These are phyloP conservation scores for Crotophaga sulcirostris DNA, from an alignment of 2,113 vertebrate species.

Conservation along the genomic window DNA sequence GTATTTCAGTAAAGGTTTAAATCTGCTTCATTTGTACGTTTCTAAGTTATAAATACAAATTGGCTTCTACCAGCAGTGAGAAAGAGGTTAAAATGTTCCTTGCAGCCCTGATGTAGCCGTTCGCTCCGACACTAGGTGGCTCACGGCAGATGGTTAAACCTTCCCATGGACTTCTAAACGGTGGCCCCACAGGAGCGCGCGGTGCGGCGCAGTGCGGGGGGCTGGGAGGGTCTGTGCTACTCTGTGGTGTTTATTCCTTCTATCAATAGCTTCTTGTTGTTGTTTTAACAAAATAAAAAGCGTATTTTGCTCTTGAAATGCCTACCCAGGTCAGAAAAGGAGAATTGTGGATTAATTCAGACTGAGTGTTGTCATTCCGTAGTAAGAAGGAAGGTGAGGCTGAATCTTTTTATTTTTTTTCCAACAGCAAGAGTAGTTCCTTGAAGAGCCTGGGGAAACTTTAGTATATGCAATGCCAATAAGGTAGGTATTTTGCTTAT, in stretches of 20 bases:
- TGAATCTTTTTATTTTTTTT: not conserved
- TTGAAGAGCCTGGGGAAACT: not conserved
- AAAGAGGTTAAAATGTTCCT: not conserved
- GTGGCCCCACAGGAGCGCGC: not conserved
- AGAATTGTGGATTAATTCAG: not conserved
- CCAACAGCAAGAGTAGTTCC: not conserved
- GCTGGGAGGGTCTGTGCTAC: not conserved
- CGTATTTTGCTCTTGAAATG: not conserved
- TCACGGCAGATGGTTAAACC: conserved; percentile 43
- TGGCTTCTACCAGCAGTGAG: not conserved
- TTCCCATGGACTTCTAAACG: not conserved
- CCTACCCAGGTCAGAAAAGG: not conserved
- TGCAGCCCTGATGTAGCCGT: not conserved
- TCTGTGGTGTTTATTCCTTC: fast-evolving
- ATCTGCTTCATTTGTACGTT: not conserved
- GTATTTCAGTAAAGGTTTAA: not conserved
- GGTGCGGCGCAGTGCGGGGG: not conserved
- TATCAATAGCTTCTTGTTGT: not conserved
- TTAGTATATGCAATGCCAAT: not conserved
- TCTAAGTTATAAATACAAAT: not conserved
- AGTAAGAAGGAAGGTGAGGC: not conserved
- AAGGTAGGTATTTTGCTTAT: not conserved
- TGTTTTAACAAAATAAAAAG: not conserved
- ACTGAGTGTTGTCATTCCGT: not conserved
- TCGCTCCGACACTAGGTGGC: conserved; percentile 51